A percentile compares a stretch with the other conserved stretches of the same genome.
Evolutionary conservation across 2,797 vertebrate species (phyloP).

Genomic region (Pipistrellus pipistrellus): DNA sequence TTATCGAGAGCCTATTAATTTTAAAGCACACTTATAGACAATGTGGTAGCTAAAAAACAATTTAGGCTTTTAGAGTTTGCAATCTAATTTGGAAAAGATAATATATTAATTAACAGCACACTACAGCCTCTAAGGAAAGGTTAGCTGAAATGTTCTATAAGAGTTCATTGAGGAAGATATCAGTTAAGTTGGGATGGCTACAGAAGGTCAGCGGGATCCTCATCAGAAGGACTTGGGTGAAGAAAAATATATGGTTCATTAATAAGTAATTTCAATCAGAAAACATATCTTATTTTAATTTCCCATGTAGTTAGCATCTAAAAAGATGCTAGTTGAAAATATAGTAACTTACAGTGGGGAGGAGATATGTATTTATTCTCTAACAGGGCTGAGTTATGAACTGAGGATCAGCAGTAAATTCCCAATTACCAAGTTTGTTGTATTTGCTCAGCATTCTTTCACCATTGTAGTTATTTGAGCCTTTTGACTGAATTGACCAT

Average conservation of each 20-base stretch:
- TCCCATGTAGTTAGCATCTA: neutral
- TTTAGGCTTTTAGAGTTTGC: neutral
- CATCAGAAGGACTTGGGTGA: neutral
- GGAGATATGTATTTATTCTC: slow-evolving; percentile 15
- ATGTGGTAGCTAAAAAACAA: neutral
- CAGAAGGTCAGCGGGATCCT: neutral
- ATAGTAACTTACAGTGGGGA: neutral
- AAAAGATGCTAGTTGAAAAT: slow-evolving; percentile 34
- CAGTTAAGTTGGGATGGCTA: neutral
- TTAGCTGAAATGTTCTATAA: neutral
- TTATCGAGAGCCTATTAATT: neutral
- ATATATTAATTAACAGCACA: neutral
- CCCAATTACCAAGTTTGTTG: slow-evolving; percentile 32
- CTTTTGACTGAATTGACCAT: slow-evolving; percentile 15
- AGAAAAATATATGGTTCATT: neutral
- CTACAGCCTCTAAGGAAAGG: neutral
- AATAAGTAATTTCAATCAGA: neutral
- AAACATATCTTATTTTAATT: neutral
- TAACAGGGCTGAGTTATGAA: slow-evolving; percentile 13
- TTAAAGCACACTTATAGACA: slow-evolving; percentile 2
- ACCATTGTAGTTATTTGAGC: slow-evolving; percentile 30
- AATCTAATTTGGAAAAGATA: neutral
- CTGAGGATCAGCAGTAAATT: slow-evolving; percentile 35
- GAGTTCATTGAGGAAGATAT: neutral
- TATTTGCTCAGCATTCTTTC: slow-evolving; percentile 34